Evolutionary conservation across 2,113 vertebrate genomes (phyloP).

Genomic region (Butorides virescens): DNA sequence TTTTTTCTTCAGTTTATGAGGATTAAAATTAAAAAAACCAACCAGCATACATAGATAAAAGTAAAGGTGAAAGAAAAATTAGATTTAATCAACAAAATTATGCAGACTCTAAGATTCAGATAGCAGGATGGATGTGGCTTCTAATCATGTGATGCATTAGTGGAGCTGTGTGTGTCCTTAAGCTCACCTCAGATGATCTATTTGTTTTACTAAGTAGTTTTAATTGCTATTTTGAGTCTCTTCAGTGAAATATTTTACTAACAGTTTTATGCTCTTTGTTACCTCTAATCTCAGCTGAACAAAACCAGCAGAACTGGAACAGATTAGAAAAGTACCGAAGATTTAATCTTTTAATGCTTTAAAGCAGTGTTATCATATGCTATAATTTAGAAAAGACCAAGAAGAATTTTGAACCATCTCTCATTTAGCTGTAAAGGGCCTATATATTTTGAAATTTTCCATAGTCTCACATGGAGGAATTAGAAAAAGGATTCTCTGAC

Average conservation of each 20-base stretch:
- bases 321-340: not conserved
- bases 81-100: not conserved
- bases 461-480: not conserved
- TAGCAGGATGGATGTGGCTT: not conserved
- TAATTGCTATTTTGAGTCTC: not conserved
- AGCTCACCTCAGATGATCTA: not conserved
- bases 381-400: not conserved
- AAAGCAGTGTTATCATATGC: not conserved
- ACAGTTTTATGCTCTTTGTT: not conserved
- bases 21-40: fast-evolving
- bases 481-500: not conserved
- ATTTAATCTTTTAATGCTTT: not conserved
- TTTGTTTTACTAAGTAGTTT: not conserved
- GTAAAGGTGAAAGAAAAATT: not conserved
- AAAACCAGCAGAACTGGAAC: not conserved
- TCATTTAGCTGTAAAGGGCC: not conserved
- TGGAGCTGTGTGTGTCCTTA: not conserved
- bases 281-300: not conserved
- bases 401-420: not conserved
- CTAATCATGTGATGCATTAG: not conserved
- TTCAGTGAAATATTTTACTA: not conserved
- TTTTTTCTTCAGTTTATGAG: not conserved
- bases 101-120: not conserved
- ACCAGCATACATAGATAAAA: not conserved
- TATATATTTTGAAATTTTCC: not conserved